Percentiles rank a stretch among this genome's conserved stretches.
Conservation (phyloP, 2,888 invertebrate genomes). For the Drosophila maculinotata region DNA sequence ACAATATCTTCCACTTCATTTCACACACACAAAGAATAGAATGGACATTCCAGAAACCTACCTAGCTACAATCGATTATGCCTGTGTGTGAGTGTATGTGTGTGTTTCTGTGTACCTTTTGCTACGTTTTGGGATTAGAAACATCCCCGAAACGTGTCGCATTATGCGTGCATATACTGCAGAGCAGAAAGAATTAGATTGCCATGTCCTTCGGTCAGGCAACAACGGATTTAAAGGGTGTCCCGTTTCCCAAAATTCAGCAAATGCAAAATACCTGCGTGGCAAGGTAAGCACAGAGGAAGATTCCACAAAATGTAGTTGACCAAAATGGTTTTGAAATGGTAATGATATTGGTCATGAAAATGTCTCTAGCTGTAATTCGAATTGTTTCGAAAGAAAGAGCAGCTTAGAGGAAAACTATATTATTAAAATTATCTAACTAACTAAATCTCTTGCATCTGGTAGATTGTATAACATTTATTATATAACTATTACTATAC, state of each 20-base stretch:
- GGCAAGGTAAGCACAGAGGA: constrained; percentile 6
- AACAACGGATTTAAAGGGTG: constrained; percentile 37
- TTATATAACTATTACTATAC: no score
- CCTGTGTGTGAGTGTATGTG: constrained; percentile 8
- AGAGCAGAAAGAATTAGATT: constrained; percentile 36
- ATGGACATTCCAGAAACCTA: constrained; percentile 34
- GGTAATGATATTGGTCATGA: constrained; percentile 15
- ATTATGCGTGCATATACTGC: constrained; percentile 57
- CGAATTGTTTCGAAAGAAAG: constrained; percentile 7
- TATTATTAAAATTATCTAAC: no score
- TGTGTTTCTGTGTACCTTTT: constrained; percentile 28
- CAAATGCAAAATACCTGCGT: constrained; percentile 10
- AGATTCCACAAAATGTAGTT: no score
- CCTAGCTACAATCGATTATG: constrained; percentile 11
- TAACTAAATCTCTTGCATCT: no score
- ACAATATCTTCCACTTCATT: constrained; percentile 77
- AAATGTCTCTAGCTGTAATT: constrained; percentile 20
- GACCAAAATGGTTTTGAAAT: constrained; percentile 8
- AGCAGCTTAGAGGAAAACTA: no score
- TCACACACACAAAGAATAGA: constrained; percentile 56
- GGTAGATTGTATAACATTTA: no score
- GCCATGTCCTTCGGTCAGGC: constrained; percentile 31
- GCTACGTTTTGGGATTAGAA: constrained; percentile 74
- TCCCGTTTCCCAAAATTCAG: constrained; percentile 3
- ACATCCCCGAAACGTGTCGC: constrained; percentile 73